Base-by-base conservation (phyloP, 2,797 vertebrate genomes). In the Crypturellus tataupa region DNA sequence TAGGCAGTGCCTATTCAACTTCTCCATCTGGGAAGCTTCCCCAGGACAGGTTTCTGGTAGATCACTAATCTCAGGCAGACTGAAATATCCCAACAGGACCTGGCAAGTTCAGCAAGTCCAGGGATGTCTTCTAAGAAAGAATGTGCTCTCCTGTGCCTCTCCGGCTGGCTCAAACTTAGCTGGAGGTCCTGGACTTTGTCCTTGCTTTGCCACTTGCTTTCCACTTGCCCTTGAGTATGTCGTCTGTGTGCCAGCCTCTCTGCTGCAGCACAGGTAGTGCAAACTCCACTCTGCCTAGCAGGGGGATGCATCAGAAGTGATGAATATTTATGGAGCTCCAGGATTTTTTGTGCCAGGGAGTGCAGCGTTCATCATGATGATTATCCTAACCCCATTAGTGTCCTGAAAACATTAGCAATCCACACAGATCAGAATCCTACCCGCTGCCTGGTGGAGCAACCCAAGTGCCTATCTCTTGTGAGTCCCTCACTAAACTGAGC, bases 31-130 rank as follows among this genome's bases (percentile, higher is more conserved):
- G 20, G 37, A 62, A 44, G 29, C 23, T 7, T 7, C 33, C 13
- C 17, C 8, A 11, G 78, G 49, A 4, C 12, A 25, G 39, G 9
- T n/a, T 84, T 58, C 55, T 56, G 21, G 20, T 2, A 8, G 58
- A 25, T 42, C 35, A 56, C 23, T 21, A 19, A 39, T 4, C 27
- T 27, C 75, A 5, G 63, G 25, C 5, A 21, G n/a, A 12, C 12
- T 33, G 37, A 47, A 39, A 53, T 47, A 3, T 3, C 0, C 0
- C 6, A 37, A n/a, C 17, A 60, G 20, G 5, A 31, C 40, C 1
- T 10, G 29, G 42, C 71, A 33, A 59, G 39, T 15, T 77, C 51
- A 21, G n/a, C 60, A 24, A 10, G 12, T 6, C 13, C 23, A 3
- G 47, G 27, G 58, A 16, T 35, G 75, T 19, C 49, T 29, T 13